Base-by-base conservation (phyloP, 2,797 vertebrate genomes). In the Notolepis coatsorum region DNA sequence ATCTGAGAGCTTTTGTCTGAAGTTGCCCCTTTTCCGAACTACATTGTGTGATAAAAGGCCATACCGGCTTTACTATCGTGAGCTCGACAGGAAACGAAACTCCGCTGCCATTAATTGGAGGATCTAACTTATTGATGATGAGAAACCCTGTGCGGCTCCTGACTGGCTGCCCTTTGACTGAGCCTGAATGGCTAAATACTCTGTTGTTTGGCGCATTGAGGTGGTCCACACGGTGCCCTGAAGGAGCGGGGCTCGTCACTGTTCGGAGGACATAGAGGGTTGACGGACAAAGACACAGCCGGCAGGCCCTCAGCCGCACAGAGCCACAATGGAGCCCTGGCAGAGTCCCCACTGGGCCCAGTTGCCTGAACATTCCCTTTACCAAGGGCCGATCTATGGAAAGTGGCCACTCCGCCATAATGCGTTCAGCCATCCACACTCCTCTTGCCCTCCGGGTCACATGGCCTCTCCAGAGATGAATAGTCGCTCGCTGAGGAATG, bases 231-330 rank as follows among this genome's bases (percentile, higher is more conserved):
- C 87, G 82, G 71, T 21, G 50, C 56, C 50, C 73, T 88, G 77
- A 78, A 77, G 84, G 86, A 65, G 8, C 74, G 61, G 65, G 69
- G 67, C 81, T 79, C 55, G 80, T 84, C 85, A 88, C 75, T 86
- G 83, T 87, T 80, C 85, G 71, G 79, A 89, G 81, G 83, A 88
- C 79, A 73, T 61, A 65, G 88, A 84, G 80, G 80, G 68, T 72
- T 43, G 52, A 55, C 54, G 77, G 82, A 93, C 92, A 93, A 93
- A 89, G 76, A 60, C 88, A 79, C 76, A 88, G 81, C 86, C 83
- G 85, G 87, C 77, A 86, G 81, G 72, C 74, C 81, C 75, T 88
- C 60, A 77, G 77, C 75, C 75, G 69, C 76, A 73, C 61, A 86
- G 65, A 79, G 68, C 83, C 82, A 90, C 89, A 92, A 90, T 88